phyloP scores from a whole-genome alignment of 2,888 invertebrate species.

The Cloeon dipterum region DNA sequence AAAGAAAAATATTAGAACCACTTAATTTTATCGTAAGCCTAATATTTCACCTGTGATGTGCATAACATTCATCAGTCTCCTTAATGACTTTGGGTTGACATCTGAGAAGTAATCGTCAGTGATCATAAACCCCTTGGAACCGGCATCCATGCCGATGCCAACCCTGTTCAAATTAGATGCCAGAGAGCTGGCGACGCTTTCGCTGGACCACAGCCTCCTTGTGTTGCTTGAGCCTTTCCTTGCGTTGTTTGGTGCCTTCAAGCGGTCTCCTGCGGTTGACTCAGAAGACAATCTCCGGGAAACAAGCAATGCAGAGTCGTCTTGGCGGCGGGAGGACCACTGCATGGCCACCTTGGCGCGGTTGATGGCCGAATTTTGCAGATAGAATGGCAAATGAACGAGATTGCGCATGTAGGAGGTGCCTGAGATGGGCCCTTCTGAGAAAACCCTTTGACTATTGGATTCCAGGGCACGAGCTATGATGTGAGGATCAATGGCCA shows the following conservation, averaged over 20 bases:
- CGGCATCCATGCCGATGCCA: slow-evolving; percentile 10
- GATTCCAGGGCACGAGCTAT: slow-evolving; percentile 84
- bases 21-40: background rate
- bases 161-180: slow-evolving; percentile 65
- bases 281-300: slow-evolving; percentile 55
- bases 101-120: slow-evolving; percentile 98
- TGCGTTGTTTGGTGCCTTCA: slow-evolving; percentile 9
- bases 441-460: slow-evolving; percentile 65
- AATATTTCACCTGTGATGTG: slow-evolving; percentile 59
- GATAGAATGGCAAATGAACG: slow-evolving; percentile 92
- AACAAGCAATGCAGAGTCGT: too few relatives aligned
- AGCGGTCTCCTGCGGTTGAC: slow-evolving; percentile 24
- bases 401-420: slow-evolving; percentile 87
- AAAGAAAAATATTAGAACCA: background rate
- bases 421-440: slow-evolving; percentile 82
- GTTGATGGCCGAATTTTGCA: slow-evolving; percentile 87
- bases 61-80: slow-evolving; percentile 88
- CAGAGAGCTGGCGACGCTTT: slow-evolving; percentile 76
- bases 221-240: slow-evolving; percentile 38
- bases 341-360: slow-evolving; percentile 63
- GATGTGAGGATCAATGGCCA: slow-evolving; percentile 96
- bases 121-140: slow-evolving; percentile 26
- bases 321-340: slow-evolving; percentile 16
- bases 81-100: slow-evolving; percentile 92
- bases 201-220: slow-evolving; percentile 44